Evolutionary conservation across 2,888 invertebrate genomes (phyloP).

Genomic region (Gnatocerus cornutus): DNA sequence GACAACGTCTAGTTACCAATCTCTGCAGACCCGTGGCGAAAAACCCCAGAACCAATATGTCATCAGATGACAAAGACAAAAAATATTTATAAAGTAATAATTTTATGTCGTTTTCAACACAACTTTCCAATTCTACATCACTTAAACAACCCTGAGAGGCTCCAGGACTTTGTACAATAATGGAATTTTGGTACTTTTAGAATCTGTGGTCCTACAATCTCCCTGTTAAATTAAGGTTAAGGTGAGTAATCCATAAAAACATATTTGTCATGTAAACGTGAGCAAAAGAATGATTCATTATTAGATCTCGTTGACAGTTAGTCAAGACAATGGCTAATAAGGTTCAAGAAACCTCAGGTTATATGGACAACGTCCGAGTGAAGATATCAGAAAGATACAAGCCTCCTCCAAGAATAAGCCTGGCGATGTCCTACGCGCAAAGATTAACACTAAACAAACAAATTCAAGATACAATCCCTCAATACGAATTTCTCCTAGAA

Average conservation of each 20-base stretch:
- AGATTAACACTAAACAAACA: constrained; percentile 73
- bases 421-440: constrained; percentile 75
- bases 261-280: constrained; percentile 39
- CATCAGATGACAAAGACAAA: constrained; percentile 46
- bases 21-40: not conserved
- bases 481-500: constrained; percentile 85
- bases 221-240: constrained; percentile 49
- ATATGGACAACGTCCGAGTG: constrained; percentile 89
- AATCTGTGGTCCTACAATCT: not conserved
- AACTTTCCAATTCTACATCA: not conserved
- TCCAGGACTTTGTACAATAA: not conserved
- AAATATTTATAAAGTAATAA: constrained; percentile 40
- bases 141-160: not conserved
- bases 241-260: constrained; percentile 48
- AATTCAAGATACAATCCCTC: constrained; percentile 74
- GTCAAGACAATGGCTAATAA: constrained; percentile 30
- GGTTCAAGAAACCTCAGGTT: constrained; percentile 65
- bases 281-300: constrained; percentile 24
- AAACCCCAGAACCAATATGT: constrained; percentile 41
- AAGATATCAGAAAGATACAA: constrained; percentile 92
- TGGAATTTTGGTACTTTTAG: constrained; percentile 7
- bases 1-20: constrained; percentile 16
- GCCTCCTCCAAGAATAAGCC: constrained; percentile 81
- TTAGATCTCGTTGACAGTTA: constrained; percentile 19
- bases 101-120: constrained; percentile 12